These are phyloP conservation scores for Schizotus pectinicornis DNA, from an alignment of 2,888 invertebrate genomes.

Conservation along the genomic window DNA sequence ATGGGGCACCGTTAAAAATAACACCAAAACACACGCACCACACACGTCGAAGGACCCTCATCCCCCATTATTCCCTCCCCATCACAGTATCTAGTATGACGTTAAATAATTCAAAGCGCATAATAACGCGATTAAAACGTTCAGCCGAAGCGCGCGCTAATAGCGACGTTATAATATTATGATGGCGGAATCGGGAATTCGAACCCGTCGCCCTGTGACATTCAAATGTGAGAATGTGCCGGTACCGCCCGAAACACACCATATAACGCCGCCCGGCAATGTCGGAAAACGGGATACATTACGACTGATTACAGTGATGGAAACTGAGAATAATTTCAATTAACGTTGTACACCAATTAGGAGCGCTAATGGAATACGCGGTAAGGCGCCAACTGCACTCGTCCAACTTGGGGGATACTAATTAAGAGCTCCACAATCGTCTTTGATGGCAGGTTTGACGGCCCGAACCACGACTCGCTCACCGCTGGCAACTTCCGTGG, in stretches of 20 bases:
- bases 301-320: slow-evolving; percentile 22
- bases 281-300: slow-evolving; percentile 6
- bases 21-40: slow-evolving; percentile 1
- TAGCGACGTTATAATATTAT: too few relatives aligned
- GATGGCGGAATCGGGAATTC: too few relatives aligned
- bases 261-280: too few relatives aligned
- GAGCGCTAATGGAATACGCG: slow-evolving; percentile 1
- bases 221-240: slow-evolving; percentile 24
- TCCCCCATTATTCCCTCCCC: not conserved
- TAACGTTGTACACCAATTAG: slow-evolving; percentile 21
- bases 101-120: slow-evolving; percentile 27
- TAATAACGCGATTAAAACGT: slow-evolving; percentile 29
- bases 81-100: too few relatives aligned
- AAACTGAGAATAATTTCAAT: slow-evolving; percentile 26
- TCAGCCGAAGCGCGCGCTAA: not conserved
- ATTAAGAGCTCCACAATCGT: too few relatives aligned
- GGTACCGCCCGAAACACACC: slow-evolving; percentile 18
- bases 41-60: slow-evolving; percentile 2
- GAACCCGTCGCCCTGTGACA: slow-evolving; percentile 11
- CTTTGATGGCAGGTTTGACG: too few relatives aligned
- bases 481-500: too few relatives aligned
- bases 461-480: too few relatives aligned
- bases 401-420: too few relatives aligned
- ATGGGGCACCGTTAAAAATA: slow-evolving; percentile 11
- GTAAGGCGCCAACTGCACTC: too few relatives aligned